Evolutionary conservation across 2,888 invertebrate species (phyloP), one percentile per base, ranked within the genome.

Genomic region (Julus scanicus): DNA sequence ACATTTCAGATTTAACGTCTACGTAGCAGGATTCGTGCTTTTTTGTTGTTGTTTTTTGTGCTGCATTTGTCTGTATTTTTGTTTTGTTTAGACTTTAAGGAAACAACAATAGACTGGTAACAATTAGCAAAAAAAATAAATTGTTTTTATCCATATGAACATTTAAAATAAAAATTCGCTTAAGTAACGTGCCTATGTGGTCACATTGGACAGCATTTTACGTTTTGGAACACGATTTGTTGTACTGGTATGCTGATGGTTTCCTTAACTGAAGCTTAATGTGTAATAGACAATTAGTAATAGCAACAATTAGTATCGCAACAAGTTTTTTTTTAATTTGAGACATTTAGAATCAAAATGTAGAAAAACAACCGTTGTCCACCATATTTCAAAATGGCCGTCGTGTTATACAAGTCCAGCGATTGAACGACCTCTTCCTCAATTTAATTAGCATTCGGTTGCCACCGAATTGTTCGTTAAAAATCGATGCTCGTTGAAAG

Each of bases 401-500:
- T 44, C 44, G 5, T 8, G n/a, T n/a, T n/a, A 44, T 44, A 8
- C 44, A 71, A 29, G 71, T 63, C 71, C 71, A 71, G 71, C 71
- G 2, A n/a, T n/a, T 3, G 63, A 63, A 5, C 63, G 39, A 20
- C 48, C 84, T 84, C 84, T 84, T 48, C 48, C 84, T 84, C 84
- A 3, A 40, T 84, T 48, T 84, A 40, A 84, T 48, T 84, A n/a
- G 40, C 84, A 39, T 84, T 84, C 39, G 37, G 44, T 84, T n/a
- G 71, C 71, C 17, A 71, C 71, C 71, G 29, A 71, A 71, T 71
- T 71, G 29, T 71, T 71, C 48, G 5, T 84, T 84, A 17, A 84
- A 84, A 84, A 84, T 84, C 84, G 84, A 84, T 84, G 20, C 17
- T 84, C 17, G 84, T 39, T 84, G 63, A 63, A 63, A 63, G 63